Base-by-base conservation (phyloP, 2,113 vertebrate species). In the Microcebus tavaratra region DNA sequence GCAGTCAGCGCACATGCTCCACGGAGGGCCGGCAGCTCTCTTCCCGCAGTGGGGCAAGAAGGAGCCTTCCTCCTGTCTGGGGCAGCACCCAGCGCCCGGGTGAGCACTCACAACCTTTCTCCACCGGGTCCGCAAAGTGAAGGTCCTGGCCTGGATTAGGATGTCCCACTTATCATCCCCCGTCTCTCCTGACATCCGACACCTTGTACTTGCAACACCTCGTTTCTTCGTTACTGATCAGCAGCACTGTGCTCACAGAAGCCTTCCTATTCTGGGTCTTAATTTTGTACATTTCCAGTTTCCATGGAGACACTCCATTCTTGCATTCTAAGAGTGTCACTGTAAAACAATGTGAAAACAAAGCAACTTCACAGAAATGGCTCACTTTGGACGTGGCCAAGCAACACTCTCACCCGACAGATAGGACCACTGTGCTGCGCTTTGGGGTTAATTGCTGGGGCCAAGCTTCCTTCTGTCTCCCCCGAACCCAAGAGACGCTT, bases 291-390 rank as follows among this genome's bases (percentile, higher is more conserved):
- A 95, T 98, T 98, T 98, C 97, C 93, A 80, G 98, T 99, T 98
- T 97, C 98, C 98, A 98, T 98, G 98, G 98, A 88, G 98, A 98
- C 97, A 72, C 90, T 94, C 90, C 79, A 95, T 98, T 88, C 95
- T 95, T 95, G 89, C 39, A 81, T 25, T 97, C 97, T 97, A 81
- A 94, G 98, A 95, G 42, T 96, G 96, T 97, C 98, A 95, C 21
- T 8, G 50, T 91, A 91, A 97, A 98, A 98, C 98, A 98, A 98
- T 97, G 91, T 57, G 88, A 91, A 98, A 97, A 97, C 39, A 97
- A 98, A 96, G 94, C 97, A 97, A 96, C 97, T 97, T 89, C 0
- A 84, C 55, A 97, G 72, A 93, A 31, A 96, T 79, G 65, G 96
- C 88, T 63, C 96, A 11, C 82, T 67, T 84, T 91, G 93, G 95